Conservation (phyloP, 2,888 invertebrate genomes). For the Xestobium rufovillosum region DNA sequence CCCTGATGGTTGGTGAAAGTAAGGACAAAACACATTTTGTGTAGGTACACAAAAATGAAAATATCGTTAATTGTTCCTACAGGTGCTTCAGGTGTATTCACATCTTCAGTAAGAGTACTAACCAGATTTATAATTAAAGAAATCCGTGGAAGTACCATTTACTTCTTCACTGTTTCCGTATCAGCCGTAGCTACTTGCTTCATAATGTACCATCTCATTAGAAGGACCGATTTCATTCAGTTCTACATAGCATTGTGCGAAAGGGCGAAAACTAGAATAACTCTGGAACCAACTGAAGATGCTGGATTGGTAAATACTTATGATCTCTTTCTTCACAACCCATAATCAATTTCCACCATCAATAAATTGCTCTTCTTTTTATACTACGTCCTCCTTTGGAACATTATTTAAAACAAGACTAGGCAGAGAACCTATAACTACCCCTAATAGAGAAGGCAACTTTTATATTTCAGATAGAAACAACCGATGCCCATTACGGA, state of each 20-base stretch:
- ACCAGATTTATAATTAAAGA: conserved; percentile 74
- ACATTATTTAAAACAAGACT: too few relatives aligned
- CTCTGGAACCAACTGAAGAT: conserved; percentile 79
- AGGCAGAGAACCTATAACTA: too few relatives aligned
- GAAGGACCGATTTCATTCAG: conserved; percentile 73
- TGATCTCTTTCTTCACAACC: conserved; percentile 3
- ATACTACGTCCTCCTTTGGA: too few relatives aligned
- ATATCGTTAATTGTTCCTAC: conserved; percentile 27
- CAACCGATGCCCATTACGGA: conserved; percentile 61
- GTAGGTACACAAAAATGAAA: background rate
- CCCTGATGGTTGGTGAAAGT: conserved; percentile 94
- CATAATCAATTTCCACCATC: too few relatives aligned
- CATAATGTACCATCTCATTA: conserved; percentile 67
- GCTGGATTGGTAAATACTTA: conserved; percentile 64
- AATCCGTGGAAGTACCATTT: conserved; percentile 72
- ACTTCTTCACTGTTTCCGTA: conserved; percentile 79
- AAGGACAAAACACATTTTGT: conserved; percentile 30
- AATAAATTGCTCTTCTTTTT: too few relatives aligned
- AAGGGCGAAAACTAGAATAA: conserved; percentile 68
- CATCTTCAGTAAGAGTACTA: conserved; percentile 74
- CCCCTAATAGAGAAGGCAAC: too few relatives aligned
- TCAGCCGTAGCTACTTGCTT: conserved; percentile 70
- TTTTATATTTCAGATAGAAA: conserved; percentile 58
- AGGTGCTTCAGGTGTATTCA: conserved; percentile 83
- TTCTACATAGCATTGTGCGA: conserved; percentile 71